phyloP scores from a whole-genome alignment of 1,140 invertebrate genomes.

The Nylanderia fulva region DNA sequence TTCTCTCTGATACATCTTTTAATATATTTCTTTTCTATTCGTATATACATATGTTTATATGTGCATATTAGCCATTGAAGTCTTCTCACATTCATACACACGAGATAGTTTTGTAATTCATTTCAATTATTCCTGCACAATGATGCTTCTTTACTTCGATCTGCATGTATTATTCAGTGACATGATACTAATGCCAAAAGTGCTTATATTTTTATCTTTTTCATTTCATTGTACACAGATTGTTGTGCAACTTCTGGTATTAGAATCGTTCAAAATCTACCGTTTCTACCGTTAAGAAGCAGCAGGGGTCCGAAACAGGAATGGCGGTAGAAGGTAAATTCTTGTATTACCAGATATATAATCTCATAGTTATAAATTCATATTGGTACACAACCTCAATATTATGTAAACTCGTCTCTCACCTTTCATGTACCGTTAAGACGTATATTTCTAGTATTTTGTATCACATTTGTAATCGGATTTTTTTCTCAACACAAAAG shows the following conservation, averaged over 20 bases:
- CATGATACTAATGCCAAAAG: conserved; percentile 73
- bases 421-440: conserved; percentile 85
- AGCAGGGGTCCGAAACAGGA: conserved; percentile 77
- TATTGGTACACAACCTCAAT: conserved; percentile 82
- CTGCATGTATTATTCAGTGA: conserved; percentile 75
- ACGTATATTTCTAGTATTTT: conserved; percentile 81
- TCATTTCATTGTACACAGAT: background rate
- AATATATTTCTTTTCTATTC: conserved; percentile 13
- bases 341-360: conserved; percentile 71
- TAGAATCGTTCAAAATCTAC: conserved; percentile 75
- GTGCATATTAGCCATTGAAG: conserved; percentile 17
- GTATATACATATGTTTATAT: conserved; percentile 27
- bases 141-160: conserved; percentile 63
- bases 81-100: conserved; percentile 34
- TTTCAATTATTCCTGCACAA: conserved; percentile 55
- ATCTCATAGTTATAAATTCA: conserved; percentile 77
- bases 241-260: conserved; percentile 69
- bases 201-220: conserved; percentile 16
- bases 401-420: conserved; percentile 85
- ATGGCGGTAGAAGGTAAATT: conserved; percentile 78
- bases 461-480: conserved; percentile 82
- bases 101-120: conserved; percentile 31
- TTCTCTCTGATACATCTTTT: conserved; percentile 52
- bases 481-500: conserved; percentile 82
- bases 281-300: conserved; percentile 82